Evolutionary conservation across 2,888 invertebrate species (phyloP).

Genomic region (Lasioglossum calceatum): DNA sequence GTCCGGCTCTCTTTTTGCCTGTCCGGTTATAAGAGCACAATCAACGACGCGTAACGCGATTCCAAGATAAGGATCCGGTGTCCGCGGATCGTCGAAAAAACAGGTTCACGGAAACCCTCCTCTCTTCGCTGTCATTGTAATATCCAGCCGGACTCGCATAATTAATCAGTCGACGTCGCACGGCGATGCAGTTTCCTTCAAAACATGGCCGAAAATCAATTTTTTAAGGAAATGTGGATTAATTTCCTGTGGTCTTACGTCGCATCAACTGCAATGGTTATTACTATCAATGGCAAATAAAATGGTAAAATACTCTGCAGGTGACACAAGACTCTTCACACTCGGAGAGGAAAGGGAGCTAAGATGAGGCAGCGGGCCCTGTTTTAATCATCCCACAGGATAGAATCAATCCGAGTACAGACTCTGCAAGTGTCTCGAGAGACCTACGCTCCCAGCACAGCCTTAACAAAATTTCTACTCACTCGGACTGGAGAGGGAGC

Average conservation of each 20-base stretch:
- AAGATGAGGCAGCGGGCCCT: slow-evolving; percentile 86
- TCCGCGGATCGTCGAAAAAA: slow-evolving; percentile 47
- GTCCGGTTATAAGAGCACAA: slow-evolving; percentile 48
- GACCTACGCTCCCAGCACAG: too few species aligned
- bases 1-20: slow-evolving; percentile 60
- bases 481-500: slow-evolving; percentile 84
- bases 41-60: slow-evolving; percentile 71
- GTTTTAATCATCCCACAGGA: not conserved
- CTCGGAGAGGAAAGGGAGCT: slow-evolving; percentile 84
- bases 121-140: slow-evolving; percentile 49
- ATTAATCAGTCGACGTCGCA: slow-evolving; percentile 33
- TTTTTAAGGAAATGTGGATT: not conserved
- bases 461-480: slow-evolving; percentile 63
- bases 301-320: too few species aligned
- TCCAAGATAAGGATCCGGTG: slow-evolving; percentile 59
- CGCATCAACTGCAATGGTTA: not conserved
- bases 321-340: slow-evolving; percentile 65
- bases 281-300: too few species aligned
- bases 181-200: not conserved
- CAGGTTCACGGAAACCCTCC: slow-evolving; percentile 39
- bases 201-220: not conserved
- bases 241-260: not conserved
- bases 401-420: not conserved
- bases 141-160: slow-evolving; percentile 28
- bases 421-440: too few species aligned